A percentile compares a stretch with the other conserved stretches of the same genome.
Conservation (phyloP, 1,140 invertebrate genomes). For the Drosophila varians region DNA sequence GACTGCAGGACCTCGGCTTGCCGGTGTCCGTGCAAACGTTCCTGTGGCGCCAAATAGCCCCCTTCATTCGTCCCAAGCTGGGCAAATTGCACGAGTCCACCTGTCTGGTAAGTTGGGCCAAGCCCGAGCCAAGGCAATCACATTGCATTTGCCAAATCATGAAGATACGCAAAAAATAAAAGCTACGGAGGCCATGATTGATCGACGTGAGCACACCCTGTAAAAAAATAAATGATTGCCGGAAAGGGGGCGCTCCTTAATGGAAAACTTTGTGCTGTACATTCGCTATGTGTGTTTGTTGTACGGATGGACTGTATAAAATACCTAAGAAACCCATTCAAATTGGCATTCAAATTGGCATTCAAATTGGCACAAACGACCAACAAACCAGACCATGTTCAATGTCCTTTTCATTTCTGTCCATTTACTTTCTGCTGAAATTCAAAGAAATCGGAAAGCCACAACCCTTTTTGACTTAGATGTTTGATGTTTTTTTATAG, state of each 20-base stretch:
- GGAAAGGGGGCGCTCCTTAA: constrained; percentile 10
- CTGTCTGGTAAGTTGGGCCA: constrained; percentile 92
- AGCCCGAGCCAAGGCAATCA: not conserved
- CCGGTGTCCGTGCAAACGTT: constrained; percentile 99
- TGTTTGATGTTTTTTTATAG: constrained; percentile 52
- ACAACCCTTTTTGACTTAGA: constrained; percentile 17
- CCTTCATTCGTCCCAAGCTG: constrained; percentile 95
- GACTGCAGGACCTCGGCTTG: constrained; percentile 89
- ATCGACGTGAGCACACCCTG: constrained; percentile 4
- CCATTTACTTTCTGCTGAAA: constrained; percentile 27
- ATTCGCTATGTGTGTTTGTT: constrained; percentile 79
- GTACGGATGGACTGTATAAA: constrained; percentile 68
- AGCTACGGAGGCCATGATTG: not conserved
- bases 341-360: constrained; percentile 31
- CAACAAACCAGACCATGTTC: constrained; percentile 26
- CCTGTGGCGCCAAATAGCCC: constrained; percentile 98
- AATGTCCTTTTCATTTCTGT: constrained; percentile 51
- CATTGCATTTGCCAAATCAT: constrained; percentile 13
- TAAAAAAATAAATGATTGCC: constrained; percentile 1
- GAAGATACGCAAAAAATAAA: constrained; percentile 3
- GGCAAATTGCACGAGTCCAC: constrained; percentile 98
- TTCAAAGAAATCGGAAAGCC: constrained; percentile 15
- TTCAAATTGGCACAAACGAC: constrained; percentile 47
- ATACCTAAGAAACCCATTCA: constrained; percentile 4
- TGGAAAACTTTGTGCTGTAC: constrained; percentile 66